Conservation (phyloP, 2,113 vertebrate species). For the Marcusenius ussheri region DNA sequence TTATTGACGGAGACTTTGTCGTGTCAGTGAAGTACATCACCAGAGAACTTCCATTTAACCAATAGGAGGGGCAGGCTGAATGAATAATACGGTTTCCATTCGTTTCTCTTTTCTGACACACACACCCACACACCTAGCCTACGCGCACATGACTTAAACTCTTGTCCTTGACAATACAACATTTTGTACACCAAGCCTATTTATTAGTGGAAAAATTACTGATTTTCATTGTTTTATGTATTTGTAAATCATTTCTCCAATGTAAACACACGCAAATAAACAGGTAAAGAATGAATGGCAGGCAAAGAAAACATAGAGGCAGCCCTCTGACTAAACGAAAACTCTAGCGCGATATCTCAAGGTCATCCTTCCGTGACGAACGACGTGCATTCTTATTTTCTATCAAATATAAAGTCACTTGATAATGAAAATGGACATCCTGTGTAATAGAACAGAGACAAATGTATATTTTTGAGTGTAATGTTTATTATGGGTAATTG, state of each 20-base stretch:
- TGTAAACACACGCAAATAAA: neutral
- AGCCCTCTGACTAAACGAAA: neutral
- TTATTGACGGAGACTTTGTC: constrained; percentile 45
- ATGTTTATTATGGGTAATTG: neutral
- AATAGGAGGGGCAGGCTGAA: constrained; percentile 47
- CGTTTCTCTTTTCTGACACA: constrained; percentile 22
- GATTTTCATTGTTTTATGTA: neutral
- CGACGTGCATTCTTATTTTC: neutral
- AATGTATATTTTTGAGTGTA: neutral
- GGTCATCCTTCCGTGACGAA: neutral
- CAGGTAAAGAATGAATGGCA: neutral
- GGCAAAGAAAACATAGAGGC: neutral
- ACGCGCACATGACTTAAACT: neutral
- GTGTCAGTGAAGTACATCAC: constrained; percentile 49
- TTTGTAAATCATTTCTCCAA: neutral
- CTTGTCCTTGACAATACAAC: neutral
- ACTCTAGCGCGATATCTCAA: neutral
- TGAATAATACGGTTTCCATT: constrained; percentile 30
- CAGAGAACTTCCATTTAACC: constrained; percentile 41
- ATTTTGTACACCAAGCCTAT: neutral
- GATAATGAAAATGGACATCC: neutral
- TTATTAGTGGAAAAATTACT: neutral
- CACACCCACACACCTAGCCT: constrained; percentile 26
- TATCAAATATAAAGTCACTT: neutral
- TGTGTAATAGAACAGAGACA: neutral